phyloP scores from a whole-genome alignment of 2,113 vertebrate species.

The Xenopus laevis region DNA sequence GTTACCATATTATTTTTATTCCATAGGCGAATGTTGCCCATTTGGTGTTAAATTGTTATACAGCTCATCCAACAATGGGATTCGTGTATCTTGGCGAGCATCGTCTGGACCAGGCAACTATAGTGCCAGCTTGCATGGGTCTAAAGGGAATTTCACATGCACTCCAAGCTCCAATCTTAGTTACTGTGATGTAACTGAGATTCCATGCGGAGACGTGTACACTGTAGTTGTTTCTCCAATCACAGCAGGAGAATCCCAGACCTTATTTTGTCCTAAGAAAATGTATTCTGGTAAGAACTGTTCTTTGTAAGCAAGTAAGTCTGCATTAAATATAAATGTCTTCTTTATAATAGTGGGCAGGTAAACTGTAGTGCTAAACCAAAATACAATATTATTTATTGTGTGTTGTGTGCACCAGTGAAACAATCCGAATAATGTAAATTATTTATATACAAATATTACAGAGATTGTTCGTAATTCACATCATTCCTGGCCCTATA shows the following conservation, averaged over 20 bases:
- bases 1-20: neutral
- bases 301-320: no score
- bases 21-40: conserved; percentile 83
- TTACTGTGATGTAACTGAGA: conserved; percentile 74
- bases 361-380: no score
- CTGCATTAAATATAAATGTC: no score
- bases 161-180: conserved; percentile 56
- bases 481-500: no score
- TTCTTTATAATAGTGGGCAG: no score
- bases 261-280: conserved; percentile 79
- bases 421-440: no score
- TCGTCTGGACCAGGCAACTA: conserved; percentile 62
- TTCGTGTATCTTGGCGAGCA: conserved; percentile 78
- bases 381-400: no score
- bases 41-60: conserved; percentile 79
- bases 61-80: conserved; percentile 64
- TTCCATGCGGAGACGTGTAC: conserved; percentile 81
- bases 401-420: no score
- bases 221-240: conserved; percentile 75
- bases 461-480: no score
- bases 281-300: conserved; percentile 76
- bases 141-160: conserved; percentile 80
- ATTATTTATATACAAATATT: no score
- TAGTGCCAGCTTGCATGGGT: conserved; percentile 70
- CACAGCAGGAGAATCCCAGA: conserved; percentile 58